Evolutionary conservation across 2,797 vertebrate species (phyloP).

Genomic region (Acrossocheilus wenchowensis): DNA sequence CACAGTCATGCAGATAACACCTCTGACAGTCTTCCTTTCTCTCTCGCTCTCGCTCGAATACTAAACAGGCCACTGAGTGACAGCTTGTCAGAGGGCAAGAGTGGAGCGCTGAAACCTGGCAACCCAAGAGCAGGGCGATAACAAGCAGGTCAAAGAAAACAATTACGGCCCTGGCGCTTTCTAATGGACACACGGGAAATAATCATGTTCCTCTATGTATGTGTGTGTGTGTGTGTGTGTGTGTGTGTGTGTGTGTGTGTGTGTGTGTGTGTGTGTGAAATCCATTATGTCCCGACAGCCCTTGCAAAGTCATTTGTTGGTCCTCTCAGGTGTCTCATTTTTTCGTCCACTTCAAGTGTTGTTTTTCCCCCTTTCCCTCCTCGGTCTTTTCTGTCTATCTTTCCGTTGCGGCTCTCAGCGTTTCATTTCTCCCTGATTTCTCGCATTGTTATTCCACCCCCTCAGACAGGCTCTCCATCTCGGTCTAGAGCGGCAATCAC

Average conservation of each 20-base stretch:
- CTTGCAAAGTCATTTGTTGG: conserved; percentile 47
- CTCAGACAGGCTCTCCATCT: conserved; percentile 48
- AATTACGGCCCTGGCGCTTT: conserved; percentile 58
- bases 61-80: conserved; percentile 69
- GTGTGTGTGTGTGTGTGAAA: conserved; percentile 50
- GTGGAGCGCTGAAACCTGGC: conserved; percentile 53
- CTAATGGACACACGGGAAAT: conserved; percentile 65
- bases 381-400: not conserved
- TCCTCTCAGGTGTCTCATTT: conserved; percentile 50
- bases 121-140: conserved; percentile 56
- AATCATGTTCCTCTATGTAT: conserved; percentile 59
- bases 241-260: conserved; percentile 32
- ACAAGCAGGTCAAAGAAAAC: conserved; percentile 59
- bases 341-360: conserved; percentile 39
- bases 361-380: not conserved
- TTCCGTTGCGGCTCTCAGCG: conserved; percentile 6
- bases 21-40: conserved; percentile 50
- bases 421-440: conserved; percentile 36
- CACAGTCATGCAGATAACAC: conserved; percentile 63
- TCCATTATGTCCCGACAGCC: conserved; percentile 60
- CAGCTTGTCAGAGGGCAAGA: conserved; percentile 59
- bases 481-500: conserved; percentile 61
- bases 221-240: conserved; percentile 29
- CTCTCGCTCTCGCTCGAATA: conserved; percentile 63
- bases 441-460: conserved; percentile 50